Percentiles rank a stretch among this genome's conserved stretches.
These are phyloP conservation scores for Pocillopora grandis DNA, from an alignment of 92 coral and sea anemone genomes.

Conservation along the genomic window DNA sequence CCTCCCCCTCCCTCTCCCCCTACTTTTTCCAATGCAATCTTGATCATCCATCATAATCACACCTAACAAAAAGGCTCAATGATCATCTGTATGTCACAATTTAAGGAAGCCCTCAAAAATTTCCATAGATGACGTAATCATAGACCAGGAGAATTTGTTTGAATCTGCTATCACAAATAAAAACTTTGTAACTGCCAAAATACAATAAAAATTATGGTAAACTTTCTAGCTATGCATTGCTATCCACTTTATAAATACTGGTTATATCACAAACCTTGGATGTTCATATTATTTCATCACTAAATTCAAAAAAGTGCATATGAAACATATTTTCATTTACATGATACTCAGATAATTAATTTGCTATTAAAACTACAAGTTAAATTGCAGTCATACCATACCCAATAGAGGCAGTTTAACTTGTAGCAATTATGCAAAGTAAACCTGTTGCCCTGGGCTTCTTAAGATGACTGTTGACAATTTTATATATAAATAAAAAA, in stretches of 20 bases:
- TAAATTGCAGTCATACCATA: neutral
- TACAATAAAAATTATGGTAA: neutral
- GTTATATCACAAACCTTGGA: neutral
- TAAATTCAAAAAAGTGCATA: neutral
- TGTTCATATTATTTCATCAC: neutral
- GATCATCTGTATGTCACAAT: too few relatives aligned
- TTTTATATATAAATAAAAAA: too few relatives aligned
- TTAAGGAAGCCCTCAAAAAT: neutral
- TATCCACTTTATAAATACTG: neutral
- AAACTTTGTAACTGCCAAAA: slow-evolving; percentile 17
- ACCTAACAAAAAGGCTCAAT: too few relatives aligned
- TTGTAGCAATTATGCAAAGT: too few relatives aligned
- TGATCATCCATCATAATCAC: too few relatives aligned
- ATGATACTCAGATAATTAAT: too few relatives aligned
- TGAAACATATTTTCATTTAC: neutral
- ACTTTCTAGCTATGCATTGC: slow-evolving; percentile 1
- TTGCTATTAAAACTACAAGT: neutral
- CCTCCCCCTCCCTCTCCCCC: too few relatives aligned
- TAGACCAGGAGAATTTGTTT: neutral
- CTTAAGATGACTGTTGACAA: too few relatives aligned
- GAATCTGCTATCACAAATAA: slow-evolving; percentile 4
- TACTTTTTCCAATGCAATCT: too few relatives aligned
- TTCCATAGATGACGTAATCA: neutral
- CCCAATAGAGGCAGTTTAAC: too few relatives aligned
- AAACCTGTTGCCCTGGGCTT: too few relatives aligned